Evolutionary conservation across 1,140 invertebrate genomes (phyloP).

Genomic region (Dreissena polymorpha): DNA sequence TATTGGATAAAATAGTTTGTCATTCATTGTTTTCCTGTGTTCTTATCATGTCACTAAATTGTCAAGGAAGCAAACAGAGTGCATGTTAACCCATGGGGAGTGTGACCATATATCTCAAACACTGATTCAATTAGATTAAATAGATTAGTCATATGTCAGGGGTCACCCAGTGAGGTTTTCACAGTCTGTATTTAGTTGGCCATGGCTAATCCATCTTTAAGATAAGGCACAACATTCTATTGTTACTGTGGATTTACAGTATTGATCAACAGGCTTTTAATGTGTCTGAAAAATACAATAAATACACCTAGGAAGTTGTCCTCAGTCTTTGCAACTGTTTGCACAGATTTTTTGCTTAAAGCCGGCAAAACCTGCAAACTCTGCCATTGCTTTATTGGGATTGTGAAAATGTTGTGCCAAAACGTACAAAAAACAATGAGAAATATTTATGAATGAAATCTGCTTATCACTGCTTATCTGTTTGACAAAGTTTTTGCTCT

Average conservation of each 20-base stretch:
- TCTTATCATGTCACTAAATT: too few relatives aligned
- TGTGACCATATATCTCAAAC: constrained; percentile 20
- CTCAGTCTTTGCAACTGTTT: constrained; percentile 28
- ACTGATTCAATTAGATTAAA: constrained; percentile 42
- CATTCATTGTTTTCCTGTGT: too few relatives aligned
- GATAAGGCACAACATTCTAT: constrained; percentile 48
- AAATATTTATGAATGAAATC: too few relatives aligned
- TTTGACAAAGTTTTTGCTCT: too few relatives aligned
- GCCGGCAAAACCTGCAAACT: too few relatives aligned
- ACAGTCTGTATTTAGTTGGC: constrained; percentile 17
- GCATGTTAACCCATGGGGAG: background rate
- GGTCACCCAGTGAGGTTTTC: background rate
- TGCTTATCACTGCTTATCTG: too few relatives aligned
- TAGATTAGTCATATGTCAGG: constrained; percentile 41
- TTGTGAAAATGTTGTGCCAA: too few relatives aligned
- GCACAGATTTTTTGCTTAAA: constrained; percentile 6
- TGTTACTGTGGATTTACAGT: constrained; percentile 29
- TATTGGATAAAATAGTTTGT: too few relatives aligned
- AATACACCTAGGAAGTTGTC: constrained; percentile 10
- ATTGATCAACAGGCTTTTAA: constrained; percentile 16
- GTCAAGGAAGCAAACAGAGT: too few relatives aligned
- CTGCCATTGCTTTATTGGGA: too few relatives aligned
- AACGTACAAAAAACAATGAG: too few relatives aligned
- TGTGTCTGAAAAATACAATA: constrained; percentile 39
- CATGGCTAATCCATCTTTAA: background rate